Conservation (phyloP, 2,797 vertebrate species). For the Pseudomugil gertrudae region DNA sequence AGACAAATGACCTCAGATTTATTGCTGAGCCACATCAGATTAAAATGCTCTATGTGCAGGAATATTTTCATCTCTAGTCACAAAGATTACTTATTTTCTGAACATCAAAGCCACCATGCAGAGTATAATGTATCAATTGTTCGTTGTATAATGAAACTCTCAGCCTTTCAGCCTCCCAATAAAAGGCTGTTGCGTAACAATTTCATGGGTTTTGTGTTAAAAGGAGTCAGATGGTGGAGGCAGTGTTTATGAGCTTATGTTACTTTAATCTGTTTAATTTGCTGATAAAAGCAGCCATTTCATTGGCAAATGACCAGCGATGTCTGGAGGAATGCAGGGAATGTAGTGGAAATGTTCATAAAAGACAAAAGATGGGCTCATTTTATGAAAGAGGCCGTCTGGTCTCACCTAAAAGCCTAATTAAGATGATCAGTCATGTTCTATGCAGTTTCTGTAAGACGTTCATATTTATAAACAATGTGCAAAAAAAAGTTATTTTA, state of each 20-base stretch:
- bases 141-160: background rate
- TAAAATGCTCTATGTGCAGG: background rate
- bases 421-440: background rate
- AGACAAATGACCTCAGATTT: background rate
- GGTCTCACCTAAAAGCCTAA: background rate
- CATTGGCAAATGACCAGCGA: background rate
- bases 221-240: background rate
- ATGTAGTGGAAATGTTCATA: background rate
- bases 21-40: background rate
- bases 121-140: background rate
- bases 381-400: background rate
- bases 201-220: background rate
- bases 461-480: background rate
- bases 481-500: background rate
- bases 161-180: background rate
- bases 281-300: background rate
- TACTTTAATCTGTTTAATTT: background rate
- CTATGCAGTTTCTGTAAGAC: background rate
- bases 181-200: background rate
- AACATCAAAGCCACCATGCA: background rate
- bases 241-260: background rate
- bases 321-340: background rate
- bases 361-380: background rate
- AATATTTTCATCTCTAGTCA: background rate
- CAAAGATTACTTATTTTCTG: background rate